Evolutionary conservation across 2,113 vertebrate species (phyloP).

Genomic region (Plestiodon gilberti): DNA sequence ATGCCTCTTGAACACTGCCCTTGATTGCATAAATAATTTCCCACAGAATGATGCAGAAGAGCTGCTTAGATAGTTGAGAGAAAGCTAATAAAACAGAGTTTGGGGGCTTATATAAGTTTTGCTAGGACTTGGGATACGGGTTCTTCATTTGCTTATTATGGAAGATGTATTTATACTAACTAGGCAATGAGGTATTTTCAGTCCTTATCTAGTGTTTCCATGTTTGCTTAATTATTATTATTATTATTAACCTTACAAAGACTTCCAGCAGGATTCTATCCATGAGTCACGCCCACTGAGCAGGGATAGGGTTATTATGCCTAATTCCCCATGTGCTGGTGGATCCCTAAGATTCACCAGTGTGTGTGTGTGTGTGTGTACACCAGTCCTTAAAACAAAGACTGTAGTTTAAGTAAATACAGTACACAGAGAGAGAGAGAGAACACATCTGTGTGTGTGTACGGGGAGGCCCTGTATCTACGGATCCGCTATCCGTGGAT

Average conservation of each 20-base stretch:
- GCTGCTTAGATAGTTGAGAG: not conserved
- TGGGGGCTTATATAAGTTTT: not conserved
- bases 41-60: not conserved
- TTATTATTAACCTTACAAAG: not conserved
- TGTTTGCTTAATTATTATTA: no score
- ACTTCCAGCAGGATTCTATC: not conserved
- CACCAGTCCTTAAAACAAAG: not conserved
- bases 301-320: not conserved
- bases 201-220: not conserved
- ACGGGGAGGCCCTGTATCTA: no score
- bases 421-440: no score
- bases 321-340: not conserved
- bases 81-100: not conserved
- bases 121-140: no score
- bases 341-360: not conserved
- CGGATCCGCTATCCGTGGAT: no score
- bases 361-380: not conserved
- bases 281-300: not conserved
- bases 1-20: not conserved
- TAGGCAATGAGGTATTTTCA: not conserved
- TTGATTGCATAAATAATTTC: not conserved
- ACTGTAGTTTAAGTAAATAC: not conserved
- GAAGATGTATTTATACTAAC: not conserved
- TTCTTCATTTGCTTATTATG: not conserved
- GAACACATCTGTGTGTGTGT: no score